phyloP scores from a whole-genome alignment of 1,140 invertebrate genomes.

The Drosophila subpulchrella region DNA sequence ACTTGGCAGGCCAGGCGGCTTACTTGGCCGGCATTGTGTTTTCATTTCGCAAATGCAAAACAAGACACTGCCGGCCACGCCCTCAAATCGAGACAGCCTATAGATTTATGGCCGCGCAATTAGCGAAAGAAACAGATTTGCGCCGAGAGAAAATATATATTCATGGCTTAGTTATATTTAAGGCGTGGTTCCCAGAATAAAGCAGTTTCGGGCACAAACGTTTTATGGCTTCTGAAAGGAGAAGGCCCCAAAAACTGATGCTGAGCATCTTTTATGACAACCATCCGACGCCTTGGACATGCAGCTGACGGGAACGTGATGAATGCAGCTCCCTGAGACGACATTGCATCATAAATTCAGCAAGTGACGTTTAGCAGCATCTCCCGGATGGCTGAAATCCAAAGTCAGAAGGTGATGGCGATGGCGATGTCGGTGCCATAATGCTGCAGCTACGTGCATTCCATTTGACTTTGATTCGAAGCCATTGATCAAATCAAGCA shows the following conservation, averaged over 20 bases:
- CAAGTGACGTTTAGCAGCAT: constrained; percentile 40
- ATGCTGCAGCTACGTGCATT: constrained; percentile 51
- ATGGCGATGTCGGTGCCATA: constrained; percentile 27
- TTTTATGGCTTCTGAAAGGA: constrained; percentile 44
- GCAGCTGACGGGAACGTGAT: constrained; percentile 70
- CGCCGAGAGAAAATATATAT: constrained; percentile 23
- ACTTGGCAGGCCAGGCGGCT: constrained; percentile 55
- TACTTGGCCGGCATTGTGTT: constrained; percentile 62
- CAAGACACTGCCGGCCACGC: constrained; percentile 66
- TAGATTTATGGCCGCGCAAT: constrained; percentile 62
- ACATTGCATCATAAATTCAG: constrained; percentile 67
- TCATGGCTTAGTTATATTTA: constrained; percentile 28
- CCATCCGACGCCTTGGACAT: constrained; percentile 67
- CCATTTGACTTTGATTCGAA: constrained; percentile 48
- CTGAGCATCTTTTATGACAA: constrained; percentile 78
- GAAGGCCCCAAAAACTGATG: constrained; percentile 49
- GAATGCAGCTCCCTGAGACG: constrained; percentile 62
- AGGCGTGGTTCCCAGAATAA: constrained; percentile 13
- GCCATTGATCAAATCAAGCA: constrained; percentile 21
- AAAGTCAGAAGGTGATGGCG: constrained; percentile 35
- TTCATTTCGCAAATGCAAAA: constrained; percentile 81
- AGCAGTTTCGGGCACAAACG: constrained; percentile 31
- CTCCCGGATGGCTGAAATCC: constrained; percentile 2
- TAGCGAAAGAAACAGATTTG: constrained; percentile 56
- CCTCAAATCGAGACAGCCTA: constrained; percentile 59